Evolutionary conservation across 2,888 invertebrate species (phyloP).

Genomic region (Temnothorax rugatulus): DNA sequence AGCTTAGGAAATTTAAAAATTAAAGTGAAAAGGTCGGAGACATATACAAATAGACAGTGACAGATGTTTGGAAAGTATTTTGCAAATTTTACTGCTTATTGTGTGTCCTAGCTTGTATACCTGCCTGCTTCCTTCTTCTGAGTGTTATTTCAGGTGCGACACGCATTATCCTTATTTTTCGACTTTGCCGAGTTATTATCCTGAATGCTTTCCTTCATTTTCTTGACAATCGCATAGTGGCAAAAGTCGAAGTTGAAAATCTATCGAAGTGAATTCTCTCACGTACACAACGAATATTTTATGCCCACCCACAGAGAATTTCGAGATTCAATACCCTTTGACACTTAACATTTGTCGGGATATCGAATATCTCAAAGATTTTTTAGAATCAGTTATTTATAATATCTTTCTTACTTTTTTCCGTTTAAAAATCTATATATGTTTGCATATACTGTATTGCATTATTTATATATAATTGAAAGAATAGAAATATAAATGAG

Average conservation of each 20-base stretch:
- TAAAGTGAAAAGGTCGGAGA: neutral
- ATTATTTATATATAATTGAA: neutral
- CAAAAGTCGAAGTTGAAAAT: neutral
- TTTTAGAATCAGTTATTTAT: neutral
- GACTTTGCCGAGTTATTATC: neutral
- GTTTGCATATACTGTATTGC: neutral
- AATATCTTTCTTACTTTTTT: neutral
- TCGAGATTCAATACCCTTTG: neutral
- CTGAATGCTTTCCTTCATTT: neutral
- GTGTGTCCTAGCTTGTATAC: neutral
- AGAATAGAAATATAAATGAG: neutral
- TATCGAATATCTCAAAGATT: neutral
- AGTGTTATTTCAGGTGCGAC: conserved; percentile 22
- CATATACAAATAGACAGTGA: neutral
- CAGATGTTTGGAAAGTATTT: conserved; percentile 5
- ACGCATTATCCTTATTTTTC: neutral
- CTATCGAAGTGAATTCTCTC: conserved; percentile 7
- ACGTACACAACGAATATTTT: neutral
- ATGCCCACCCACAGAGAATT: neutral
- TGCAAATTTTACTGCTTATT: conserved; percentile 11
- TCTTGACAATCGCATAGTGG: neutral
- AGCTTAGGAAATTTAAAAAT: neutral
- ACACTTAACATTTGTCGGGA: neutral
- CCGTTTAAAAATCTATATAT: neutral
- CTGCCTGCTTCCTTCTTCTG: neutral